phyloP scores from a whole-genome alignment of 2,113 vertebrate species.

The Acanthochromis polyacanthus region DNA sequence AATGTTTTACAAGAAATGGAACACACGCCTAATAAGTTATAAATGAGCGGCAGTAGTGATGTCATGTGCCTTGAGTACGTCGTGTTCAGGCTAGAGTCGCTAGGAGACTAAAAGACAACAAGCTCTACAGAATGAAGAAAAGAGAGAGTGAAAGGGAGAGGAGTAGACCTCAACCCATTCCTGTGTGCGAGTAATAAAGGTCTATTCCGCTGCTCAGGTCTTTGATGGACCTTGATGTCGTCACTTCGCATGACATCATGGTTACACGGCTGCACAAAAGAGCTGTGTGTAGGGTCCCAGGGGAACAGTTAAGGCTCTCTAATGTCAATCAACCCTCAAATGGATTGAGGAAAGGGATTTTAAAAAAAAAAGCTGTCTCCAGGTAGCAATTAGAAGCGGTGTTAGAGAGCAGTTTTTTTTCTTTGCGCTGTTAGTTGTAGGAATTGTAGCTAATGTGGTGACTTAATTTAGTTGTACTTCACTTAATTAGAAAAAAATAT shows the following conservation, averaged over 20 bases:
- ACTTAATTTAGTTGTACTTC: slow-evolving; percentile 42
- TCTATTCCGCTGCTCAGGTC: slow-evolving; percentile 54
- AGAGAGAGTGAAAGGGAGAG: slow-evolving; percentile 11
- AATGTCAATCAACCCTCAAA: slow-evolving; percentile 68
- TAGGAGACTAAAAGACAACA: slow-evolving; percentile 74
- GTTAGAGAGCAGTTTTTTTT: slow-evolving; percentile 40
- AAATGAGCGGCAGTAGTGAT: slow-evolving; percentile 68
- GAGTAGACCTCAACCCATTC: slow-evolving; percentile 50
- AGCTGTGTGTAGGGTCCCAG: slow-evolving; percentile 62
- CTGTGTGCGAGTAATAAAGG: slow-evolving; percentile 73
- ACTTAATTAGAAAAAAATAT: background rate
- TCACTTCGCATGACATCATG: slow-evolving; percentile 76
- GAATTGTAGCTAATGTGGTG: slow-evolving; percentile 47
- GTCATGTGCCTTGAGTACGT: slow-evolving; percentile 57
- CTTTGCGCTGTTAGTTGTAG: background rate
- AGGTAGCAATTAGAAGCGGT: slow-evolving; percentile 69
- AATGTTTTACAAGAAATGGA: slow-evolving; percentile 74
- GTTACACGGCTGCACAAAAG: slow-evolving; percentile 66
- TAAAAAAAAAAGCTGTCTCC: slow-evolving; percentile 65
- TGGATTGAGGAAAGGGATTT: slow-evolving; percentile 48
- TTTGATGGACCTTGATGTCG: slow-evolving; percentile 69
- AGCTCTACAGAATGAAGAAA: slow-evolving; percentile 2
- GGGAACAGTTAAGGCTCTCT: slow-evolving; percentile 66
- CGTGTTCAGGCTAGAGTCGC: slow-evolving; percentile 67
- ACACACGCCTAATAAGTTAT: slow-evolving; percentile 58